phyloP scores from a whole-genome alignment of 1,140 invertebrate genomes.

The Drosophila sucinea region DNA sequence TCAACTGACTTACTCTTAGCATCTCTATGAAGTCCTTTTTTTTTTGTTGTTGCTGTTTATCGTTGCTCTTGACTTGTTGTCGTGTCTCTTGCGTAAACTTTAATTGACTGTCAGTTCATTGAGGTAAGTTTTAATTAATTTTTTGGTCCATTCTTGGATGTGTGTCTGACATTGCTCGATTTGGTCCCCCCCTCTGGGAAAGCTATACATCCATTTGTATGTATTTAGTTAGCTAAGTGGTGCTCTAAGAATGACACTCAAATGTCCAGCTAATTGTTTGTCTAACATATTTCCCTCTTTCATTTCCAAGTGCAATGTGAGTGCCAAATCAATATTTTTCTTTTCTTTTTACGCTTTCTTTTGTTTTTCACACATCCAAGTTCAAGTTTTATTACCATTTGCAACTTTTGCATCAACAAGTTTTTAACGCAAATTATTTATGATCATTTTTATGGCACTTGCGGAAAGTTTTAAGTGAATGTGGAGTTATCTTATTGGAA shows the following conservation, averaged over 20 bases:
- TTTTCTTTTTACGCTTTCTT: background rate
- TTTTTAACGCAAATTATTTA: slow-evolving; percentile 14
- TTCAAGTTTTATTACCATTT: slow-evolving; percentile 15
- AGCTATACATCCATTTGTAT: background rate
- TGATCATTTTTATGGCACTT: slow-evolving; percentile 3
- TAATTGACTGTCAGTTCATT: slow-evolving; percentile 76
- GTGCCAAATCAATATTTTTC: slow-evolving; percentile 15
- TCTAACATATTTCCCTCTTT: slow-evolving; percentile 26
- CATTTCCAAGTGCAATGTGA: background rate
- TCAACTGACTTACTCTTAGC: slow-evolving; percentile 4
- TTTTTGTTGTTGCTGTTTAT: slow-evolving; percentile 25
- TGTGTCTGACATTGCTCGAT: slow-evolving; percentile 18
- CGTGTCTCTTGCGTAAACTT: slow-evolving; percentile 69
- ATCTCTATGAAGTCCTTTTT: slow-evolving; percentile 10
- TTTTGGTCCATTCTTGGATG: slow-evolving; percentile 40
- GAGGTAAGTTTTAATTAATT: slow-evolving; percentile 78
- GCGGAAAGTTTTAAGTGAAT: background rate
- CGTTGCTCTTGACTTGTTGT: slow-evolving; percentile 33
- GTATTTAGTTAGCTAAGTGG: slow-evolving; percentile 27
- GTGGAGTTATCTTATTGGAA: background rate
- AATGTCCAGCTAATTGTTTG: slow-evolving; percentile 51
- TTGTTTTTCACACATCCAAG: slow-evolving; percentile 9
- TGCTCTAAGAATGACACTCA: slow-evolving; percentile 35
- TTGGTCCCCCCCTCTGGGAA: background rate
- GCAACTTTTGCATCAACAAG: slow-evolving; percentile 13